phyloP scores from a whole-genome alignment of 30 jellyfish, hydroid and myxozoan species.

The Turritopsis rubra region DNA sequence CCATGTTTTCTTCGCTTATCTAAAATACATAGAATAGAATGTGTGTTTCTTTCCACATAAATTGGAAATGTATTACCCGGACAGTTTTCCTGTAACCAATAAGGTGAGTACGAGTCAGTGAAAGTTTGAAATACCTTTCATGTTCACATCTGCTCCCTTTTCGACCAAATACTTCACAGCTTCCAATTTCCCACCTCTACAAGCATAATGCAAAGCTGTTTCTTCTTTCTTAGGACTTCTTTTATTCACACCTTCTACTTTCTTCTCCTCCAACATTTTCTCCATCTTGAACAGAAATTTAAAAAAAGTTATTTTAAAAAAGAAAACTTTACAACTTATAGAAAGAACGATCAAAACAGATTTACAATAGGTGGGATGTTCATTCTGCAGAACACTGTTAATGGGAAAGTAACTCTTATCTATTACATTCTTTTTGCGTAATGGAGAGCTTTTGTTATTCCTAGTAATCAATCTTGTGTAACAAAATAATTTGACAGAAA shows the following conservation, averaged over 20 bases:
- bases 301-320: neutral
- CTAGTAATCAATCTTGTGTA: too few relatives aligned
- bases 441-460: too few relatives aligned
- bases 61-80: neutral
- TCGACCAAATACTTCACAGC: constrained; percentile 48
- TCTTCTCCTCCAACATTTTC: constrained; percentile 32
- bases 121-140: constrained; percentile 31
- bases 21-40: constrained; percentile 13
- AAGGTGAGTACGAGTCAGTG: neutral
- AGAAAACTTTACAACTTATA: too few relatives aligned
- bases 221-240: constrained; percentile 45
- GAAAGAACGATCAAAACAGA: too few relatives aligned
- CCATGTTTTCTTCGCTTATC: constrained; percentile 59
- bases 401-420: too few relatives aligned
- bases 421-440: too few relatives aligned
- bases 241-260: constrained; percentile 27
- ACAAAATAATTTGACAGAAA: too few relatives aligned
- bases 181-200: constrained; percentile 30
- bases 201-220: constrained; percentile 60
- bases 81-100: neutral
- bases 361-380: too few relatives aligned
- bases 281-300: constrained; percentile 24
- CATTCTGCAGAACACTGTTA: too few relatives aligned
- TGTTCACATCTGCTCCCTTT: constrained; percentile 53
- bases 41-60: neutral